Evolutionary conservation across 2,888 invertebrate genomes (phyloP).

Genomic region (Notodonta ziczac): DNA sequence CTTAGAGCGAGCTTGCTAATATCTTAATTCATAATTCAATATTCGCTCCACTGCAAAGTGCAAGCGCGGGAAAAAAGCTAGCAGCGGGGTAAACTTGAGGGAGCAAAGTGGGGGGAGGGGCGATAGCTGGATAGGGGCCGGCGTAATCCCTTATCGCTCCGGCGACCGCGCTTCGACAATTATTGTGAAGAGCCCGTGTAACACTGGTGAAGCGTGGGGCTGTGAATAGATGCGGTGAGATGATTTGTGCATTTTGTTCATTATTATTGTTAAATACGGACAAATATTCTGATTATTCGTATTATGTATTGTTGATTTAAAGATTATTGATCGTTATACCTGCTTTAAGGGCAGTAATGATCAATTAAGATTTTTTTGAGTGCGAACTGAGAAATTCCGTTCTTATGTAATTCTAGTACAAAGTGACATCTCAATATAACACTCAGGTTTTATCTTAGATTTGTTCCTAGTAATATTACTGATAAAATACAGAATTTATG

Average conservation of each 20-base stretch:
- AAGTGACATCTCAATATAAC: too few relatives aligned
- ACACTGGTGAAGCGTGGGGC: neutral
- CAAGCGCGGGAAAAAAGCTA: constrained; percentile 75
- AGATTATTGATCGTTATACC: too few relatives aligned
- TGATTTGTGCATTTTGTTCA: neutral
- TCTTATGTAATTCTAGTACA: too few relatives aligned
- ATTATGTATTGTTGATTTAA: too few relatives aligned
- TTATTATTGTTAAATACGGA: too few relatives aligned
- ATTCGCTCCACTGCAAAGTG: constrained; percentile 68
- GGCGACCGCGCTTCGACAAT: constrained; percentile 76
- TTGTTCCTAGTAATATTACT: too few relatives aligned
- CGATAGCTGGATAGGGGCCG: constrained; percentile 44
- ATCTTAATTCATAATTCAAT: constrained; percentile 80
- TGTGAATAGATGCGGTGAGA: neutral
- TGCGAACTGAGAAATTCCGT: too few relatives aligned
- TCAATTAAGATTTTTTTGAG: too few relatives aligned
- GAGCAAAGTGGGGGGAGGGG: constrained; percentile 33
- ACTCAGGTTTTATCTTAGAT: too few relatives aligned
- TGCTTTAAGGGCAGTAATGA: too few relatives aligned
- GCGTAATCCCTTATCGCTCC: constrained; percentile 74
- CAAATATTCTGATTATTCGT: too few relatives aligned
- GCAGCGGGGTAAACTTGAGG: constrained; percentile 51
- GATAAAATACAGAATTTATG: too few relatives aligned
- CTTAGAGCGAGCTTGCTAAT: constrained; percentile 53
- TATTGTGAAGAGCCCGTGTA: constrained; percentile 60